These are phyloP conservation scores for Neelides sp. DNA, from an alignment of 1,140 invertebrate species.

Conservation along the genomic window DNA sequence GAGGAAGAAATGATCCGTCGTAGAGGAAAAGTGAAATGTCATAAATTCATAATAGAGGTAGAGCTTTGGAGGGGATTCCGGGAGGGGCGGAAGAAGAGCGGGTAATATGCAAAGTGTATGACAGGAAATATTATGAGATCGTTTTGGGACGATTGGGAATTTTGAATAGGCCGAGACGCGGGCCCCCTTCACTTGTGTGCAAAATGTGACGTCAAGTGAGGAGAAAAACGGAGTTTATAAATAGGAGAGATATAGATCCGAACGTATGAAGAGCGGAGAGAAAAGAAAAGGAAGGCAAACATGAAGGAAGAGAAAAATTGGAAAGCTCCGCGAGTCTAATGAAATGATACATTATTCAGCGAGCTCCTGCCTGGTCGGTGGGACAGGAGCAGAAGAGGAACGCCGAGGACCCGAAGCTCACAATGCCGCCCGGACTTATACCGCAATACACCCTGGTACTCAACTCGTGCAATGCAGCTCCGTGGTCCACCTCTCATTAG, in stretches of 20 bases:
- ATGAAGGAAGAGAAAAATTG: slow-evolving; percentile 28
- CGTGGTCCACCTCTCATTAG: too few species aligned
- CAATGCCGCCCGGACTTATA: too few species aligned
- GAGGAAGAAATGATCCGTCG: slow-evolving; percentile 23
- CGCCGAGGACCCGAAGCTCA: too few species aligned
- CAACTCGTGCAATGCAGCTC: too few species aligned
- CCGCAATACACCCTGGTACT: too few species aligned
- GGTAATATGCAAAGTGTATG: slow-evolving; percentile 5
- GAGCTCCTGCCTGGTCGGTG: slow-evolving; percentile 8
- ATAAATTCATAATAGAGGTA: slow-evolving; percentile 29
- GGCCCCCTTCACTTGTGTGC: background rate
- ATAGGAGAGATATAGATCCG: slow-evolving; percentile 13
- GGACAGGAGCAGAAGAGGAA: background rate
- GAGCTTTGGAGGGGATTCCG: background rate
- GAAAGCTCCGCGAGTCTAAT: slow-evolving; percentile 29
- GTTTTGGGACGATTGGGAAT: slow-evolving; percentile 26
- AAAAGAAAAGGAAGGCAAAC: slow-evolving; percentile 21
- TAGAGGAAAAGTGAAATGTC: slow-evolving; percentile 24
- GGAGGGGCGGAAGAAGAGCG: slow-evolving; percentile 4
- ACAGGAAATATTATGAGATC: slow-evolving; percentile 27
- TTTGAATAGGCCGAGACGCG: slow-evolving; percentile 10
- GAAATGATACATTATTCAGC: slow-evolving; percentile 32
- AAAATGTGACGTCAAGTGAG: slow-evolving; percentile 19
- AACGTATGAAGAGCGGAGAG: slow-evolving; percentile 13
- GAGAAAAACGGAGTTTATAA: slow-evolving; percentile 15